Conservation (phyloP, 1,140 invertebrate species). For the Argopecten irradians region DNA sequence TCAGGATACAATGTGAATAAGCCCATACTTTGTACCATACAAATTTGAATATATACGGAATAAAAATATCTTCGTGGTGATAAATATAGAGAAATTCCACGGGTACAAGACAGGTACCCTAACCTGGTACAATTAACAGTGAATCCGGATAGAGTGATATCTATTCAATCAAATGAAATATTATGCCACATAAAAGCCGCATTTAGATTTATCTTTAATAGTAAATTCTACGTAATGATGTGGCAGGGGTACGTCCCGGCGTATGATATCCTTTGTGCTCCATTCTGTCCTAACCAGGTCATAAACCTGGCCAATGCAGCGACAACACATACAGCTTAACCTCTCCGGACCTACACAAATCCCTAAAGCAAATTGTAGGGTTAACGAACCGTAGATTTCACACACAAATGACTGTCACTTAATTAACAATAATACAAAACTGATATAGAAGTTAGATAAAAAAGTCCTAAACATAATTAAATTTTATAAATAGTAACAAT, state of each 20-base stretch:
- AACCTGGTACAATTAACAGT: background rate
- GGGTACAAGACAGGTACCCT: background rate
- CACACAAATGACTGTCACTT: background rate
- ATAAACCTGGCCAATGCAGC: background rate
- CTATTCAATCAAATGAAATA: constrained; percentile 19
- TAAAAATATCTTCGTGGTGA: background rate
- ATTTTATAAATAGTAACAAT: background rate
- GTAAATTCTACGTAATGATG: constrained; percentile 18
- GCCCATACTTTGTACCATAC: background rate
- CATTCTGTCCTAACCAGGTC: background rate
- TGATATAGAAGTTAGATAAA: background rate
- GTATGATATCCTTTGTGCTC: background rate
- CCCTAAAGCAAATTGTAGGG: background rate
- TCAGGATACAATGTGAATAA: background rate
- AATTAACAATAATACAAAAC: background rate
- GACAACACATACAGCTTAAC: constrained; percentile 1
- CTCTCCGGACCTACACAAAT: background rate
- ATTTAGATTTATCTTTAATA: constrained; percentile 19
- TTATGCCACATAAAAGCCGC: background rate
- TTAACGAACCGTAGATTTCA: background rate
- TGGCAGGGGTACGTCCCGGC: background rate
- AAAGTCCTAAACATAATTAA: background rate
- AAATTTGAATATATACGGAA: constrained; percentile 11
- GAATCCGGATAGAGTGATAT: background rate
- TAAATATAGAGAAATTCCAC: background rate